Evolutionary conservation across 2,888 invertebrate genomes (phyloP).

Genomic region (Hyppa rectilinea): DNA sequence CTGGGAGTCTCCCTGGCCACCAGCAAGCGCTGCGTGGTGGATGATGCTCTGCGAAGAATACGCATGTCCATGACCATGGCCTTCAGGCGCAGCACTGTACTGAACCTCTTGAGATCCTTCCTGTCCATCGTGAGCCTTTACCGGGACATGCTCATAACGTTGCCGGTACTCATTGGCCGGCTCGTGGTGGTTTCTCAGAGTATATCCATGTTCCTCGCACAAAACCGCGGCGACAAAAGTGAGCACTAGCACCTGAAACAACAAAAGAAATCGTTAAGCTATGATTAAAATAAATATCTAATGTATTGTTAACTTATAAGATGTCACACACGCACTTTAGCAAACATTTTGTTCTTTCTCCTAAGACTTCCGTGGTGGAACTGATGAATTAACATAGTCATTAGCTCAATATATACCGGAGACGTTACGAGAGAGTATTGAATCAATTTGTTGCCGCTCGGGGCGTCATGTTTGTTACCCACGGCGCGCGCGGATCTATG

Average conservation of each 20-base stretch:
- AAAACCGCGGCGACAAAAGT: slow-evolving; percentile 72
- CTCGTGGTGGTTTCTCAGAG: slow-evolving; percentile 76
- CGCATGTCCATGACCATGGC: slow-evolving; percentile 69
- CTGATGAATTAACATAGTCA: slow-evolving; percentile 89
- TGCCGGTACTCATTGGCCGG: slow-evolving; percentile 76
- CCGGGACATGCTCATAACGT: slow-evolving; percentile 70
- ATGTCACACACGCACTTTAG: slow-evolving; percentile 80
- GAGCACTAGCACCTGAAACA: slow-evolving; percentile 80
- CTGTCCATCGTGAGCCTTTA: slow-evolving; percentile 73
- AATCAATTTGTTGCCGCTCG: slow-evolving; percentile 85
- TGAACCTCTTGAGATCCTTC: slow-evolving; percentile 48
- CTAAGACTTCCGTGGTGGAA: slow-evolving; percentile 87
- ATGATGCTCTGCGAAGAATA: slow-evolving; percentile 79
- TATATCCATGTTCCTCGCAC: slow-evolving; percentile 78
- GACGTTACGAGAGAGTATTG: slow-evolving; percentile 90
- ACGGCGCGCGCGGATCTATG: slow-evolving; percentile 79
- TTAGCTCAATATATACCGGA: slow-evolving; percentile 90
- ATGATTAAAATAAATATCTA: slow-evolving; percentile 31
- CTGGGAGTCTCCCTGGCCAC: slow-evolving; percentile 75
- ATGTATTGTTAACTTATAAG: slow-evolving; percentile 48
- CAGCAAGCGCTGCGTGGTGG: slow-evolving; percentile 73
- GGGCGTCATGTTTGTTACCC: slow-evolving; percentile 86
- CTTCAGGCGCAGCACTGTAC: slow-evolving; percentile 57
- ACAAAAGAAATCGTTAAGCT: slow-evolving; percentile 26
- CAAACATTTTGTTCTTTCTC: slow-evolving; percentile 87